Percentiles rank a stretch among this genome's conserved stretches.
Conservation (phyloP, 2,888 invertebrate genomes). For the Taphrorychus bicolor region DNA sequence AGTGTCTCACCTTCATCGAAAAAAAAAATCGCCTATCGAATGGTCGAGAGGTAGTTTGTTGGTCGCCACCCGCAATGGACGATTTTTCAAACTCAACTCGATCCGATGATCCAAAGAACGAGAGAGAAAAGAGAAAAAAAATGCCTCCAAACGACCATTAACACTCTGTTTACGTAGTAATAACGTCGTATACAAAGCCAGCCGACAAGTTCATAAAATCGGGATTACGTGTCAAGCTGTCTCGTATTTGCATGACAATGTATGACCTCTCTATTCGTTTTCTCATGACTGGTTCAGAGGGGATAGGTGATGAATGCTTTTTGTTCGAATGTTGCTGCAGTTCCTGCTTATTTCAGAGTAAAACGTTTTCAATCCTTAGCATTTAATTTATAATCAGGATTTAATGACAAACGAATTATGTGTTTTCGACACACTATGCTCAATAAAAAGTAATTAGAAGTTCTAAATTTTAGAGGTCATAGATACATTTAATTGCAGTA, state of each 20-base stretch:
- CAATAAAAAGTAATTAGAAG: too few species aligned
- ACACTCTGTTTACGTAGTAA: constrained; percentile 3
- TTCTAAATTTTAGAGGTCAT: too few species aligned
- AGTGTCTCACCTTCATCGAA: constrained; percentile 31
- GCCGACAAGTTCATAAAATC: constrained; percentile 37
- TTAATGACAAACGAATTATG: too few species aligned
- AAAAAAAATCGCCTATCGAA: constrained; percentile 21
- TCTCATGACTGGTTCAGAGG: background rate
- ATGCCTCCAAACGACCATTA: background rate
- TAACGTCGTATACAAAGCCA: constrained; percentile 15
- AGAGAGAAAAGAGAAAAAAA: background rate
- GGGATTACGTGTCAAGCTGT: constrained; percentile 24
- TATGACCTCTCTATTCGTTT: constrained; percentile 13
- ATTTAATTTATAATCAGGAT: too few species aligned
- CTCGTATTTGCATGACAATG: constrained; percentile 32
- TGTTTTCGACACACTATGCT: too few species aligned
- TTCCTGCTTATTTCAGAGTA: background rate
- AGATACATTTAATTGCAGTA: too few species aligned
- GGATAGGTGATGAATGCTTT: constrained; percentile 1
- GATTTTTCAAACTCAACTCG: constrained; percentile 9
- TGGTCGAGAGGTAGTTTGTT: constrained; percentile 39
- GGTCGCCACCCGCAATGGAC: constrained; percentile 34
- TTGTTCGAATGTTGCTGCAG: background rate
- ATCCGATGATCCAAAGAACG: background rate
- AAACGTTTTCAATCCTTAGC: too few species aligned